Evolutionary conservation across 1,140 invertebrate genomes (phyloP), one percentile per base, ranked within the genome.

Genomic region (Nomia melanderi): DNA sequence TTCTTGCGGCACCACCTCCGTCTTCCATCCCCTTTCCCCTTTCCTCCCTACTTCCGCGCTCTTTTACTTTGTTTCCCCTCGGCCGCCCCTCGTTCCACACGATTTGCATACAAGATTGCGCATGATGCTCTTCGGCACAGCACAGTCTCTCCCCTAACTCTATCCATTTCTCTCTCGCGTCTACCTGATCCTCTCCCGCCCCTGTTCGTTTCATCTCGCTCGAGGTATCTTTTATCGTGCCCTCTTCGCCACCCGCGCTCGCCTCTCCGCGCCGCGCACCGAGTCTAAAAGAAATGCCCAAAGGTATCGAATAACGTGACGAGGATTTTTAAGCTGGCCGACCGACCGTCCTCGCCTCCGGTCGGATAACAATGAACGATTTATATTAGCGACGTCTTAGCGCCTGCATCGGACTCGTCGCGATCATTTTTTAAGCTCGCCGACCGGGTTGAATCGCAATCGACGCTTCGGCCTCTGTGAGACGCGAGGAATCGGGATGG

Each of bases 71-170:
- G n/a, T 23, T 20, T 25, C 41, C 39, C 53, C n/a, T 27, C 0
- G n/a, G 3, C 33, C 14, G 14, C 44, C 41, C 50, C 27, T 36
- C 47, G 54, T 81, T 77, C 81, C 79, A 81, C 71, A 69, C 83
- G 78, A 90, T 90, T 90, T 90, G 87, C 89, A 90, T 90, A 86
- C 87, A 85, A 89, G 87, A 90, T 90, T 90, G 86, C 83, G 63
- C 81, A 78, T 83, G 84, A 88, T 87, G 85, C 79, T 87, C 80
- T 84, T 86, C 82, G 77, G 78, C 82, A 74, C 80, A 77, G 85
- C 88, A 90, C 86, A 87, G n/a, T 89, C 70, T 79, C 71, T 77
- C 29, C 54, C 53, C 47, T 65, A 63, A 71, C 73, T 70, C 44
- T 79, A 50, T 50, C 47, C 47, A 50, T 50, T 6, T 31, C 53